These are phyloP conservation scores for Florisuga fusca DNA, from an alignment of 2,797 vertebrate genomes.

Conservation along the genomic window DNA sequence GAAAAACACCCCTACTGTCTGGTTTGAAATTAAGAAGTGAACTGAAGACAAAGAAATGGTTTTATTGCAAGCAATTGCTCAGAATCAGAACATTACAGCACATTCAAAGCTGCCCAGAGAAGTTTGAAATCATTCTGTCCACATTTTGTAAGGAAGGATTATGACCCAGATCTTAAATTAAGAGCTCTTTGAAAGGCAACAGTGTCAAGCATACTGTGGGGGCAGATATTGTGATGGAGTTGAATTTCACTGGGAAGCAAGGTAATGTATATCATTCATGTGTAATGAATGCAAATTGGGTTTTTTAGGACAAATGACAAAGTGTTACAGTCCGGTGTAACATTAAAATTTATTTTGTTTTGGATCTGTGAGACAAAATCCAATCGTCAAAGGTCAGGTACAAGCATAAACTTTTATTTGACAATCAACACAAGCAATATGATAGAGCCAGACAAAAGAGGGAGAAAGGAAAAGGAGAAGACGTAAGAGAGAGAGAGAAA, in stretches of 20 bases:
- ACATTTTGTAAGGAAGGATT: not conserved
- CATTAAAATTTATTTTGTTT: too few relatives aligned
- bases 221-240: not conserved
- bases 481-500: too few relatives aligned
- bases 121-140: not conserved
- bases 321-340: too few relatives aligned
- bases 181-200: not conserved
- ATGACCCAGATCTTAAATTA: not conserved
- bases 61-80: not conserved
- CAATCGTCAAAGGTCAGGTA: too few relatives aligned
- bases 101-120: not conserved
- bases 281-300: constrained; percentile 12
- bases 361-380: too few relatives aligned
- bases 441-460: too few relatives aligned
- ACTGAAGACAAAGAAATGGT: not conserved
- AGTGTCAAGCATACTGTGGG: not conserved
- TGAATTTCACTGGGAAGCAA: not conserved
- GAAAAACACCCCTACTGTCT: not conserved
- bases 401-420: too few relatives aligned
- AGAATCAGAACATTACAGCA: not conserved
- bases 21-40: not conserved
- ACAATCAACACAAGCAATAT: too few relatives aligned
- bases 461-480: too few relatives aligned
- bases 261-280: not conserved
- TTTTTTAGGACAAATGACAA: constrained; percentile 30